These are phyloP conservation scores for Lytechinus pictus DNA, from an alignment of 35 echinoderm and acorn worm species.

Conservation along the genomic window DNA sequence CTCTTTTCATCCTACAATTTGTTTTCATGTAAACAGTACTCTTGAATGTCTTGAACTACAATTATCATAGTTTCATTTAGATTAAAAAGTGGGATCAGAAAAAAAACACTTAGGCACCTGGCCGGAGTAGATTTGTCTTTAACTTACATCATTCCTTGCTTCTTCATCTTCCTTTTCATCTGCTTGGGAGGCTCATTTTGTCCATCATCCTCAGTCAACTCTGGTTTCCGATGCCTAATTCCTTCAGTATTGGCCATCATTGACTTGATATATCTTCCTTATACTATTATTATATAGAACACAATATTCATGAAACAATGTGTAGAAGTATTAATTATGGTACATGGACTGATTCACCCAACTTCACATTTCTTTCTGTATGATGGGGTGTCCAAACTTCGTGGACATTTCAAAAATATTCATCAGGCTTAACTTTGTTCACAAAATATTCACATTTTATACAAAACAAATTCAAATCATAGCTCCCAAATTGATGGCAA, in stretches of 20 bases:
- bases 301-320: background rate
- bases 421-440: no score
- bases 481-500: no score
- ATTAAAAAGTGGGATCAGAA: background rate
- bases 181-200: background rate
- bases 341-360: no score
- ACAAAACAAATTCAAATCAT: no score
- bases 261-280: background rate
- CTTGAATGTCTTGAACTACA: background rate
- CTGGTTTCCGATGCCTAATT: background rate
- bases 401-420: background rate
- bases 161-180: background rate
- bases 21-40: background rate
- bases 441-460: no score
- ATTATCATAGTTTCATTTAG: background rate
- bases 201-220: background rate
- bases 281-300: background rate
- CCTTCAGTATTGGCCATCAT: slow-evolving; percentile 19
- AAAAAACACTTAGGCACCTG: background rate
- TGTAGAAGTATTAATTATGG: background rate
- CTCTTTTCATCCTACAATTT: background rate
- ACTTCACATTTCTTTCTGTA: background rate
- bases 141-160: background rate
- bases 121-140: background rate
- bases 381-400: background rate